phyloP scores from a whole-genome alignment of 2,113 vertebrate genomes.

The Synchiropus splendidus region DNA sequence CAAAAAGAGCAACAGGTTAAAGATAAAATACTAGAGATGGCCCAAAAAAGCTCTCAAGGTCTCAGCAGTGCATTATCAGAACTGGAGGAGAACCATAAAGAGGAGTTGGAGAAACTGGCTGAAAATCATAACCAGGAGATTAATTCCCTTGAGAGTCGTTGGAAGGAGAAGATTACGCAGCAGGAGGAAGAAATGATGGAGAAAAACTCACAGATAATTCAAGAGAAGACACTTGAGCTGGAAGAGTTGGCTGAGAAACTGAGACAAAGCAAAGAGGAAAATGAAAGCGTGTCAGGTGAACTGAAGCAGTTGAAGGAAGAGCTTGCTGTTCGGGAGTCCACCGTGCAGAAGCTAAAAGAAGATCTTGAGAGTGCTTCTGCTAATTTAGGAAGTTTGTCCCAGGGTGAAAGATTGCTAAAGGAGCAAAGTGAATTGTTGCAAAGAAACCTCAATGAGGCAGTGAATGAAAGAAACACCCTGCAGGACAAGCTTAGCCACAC shows the following conservation, averaged over 20 bases:
- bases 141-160: constrained; percentile 55
- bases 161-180: constrained; percentile 73
- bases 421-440: constrained; percentile 70
- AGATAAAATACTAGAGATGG: constrained; percentile 81
- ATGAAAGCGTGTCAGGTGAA: constrained; percentile 59
- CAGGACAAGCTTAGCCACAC: constrained; percentile 65
- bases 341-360: constrained; percentile 73
- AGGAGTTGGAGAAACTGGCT: constrained; percentile 72
- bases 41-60: constrained; percentile 75
- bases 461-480: constrained; percentile 68
- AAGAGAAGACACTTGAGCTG: constrained; percentile 76
- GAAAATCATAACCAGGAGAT: constrained; percentile 64
- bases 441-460: constrained; percentile 66
- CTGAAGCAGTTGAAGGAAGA: constrained; percentile 70
- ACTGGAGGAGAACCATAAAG: constrained; percentile 79
- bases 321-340: constrained; percentile 59
- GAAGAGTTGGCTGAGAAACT: constrained; percentile 68
- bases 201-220: constrained; percentile 66
- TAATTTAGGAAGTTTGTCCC: constrained; percentile 61
- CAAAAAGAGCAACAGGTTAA: constrained; percentile 81
- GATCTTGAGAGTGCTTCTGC: constrained; percentile 69
- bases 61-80: constrained; percentile 74
- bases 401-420: constrained; percentile 67
- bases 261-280: constrained; percentile 58
- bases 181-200: constrained; percentile 73